Evolutionary conservation across 1,140 invertebrate genomes (phyloP), one percentile per base, ranked within the genome.

Genomic region (Panagrolaimus sp.): DNA sequence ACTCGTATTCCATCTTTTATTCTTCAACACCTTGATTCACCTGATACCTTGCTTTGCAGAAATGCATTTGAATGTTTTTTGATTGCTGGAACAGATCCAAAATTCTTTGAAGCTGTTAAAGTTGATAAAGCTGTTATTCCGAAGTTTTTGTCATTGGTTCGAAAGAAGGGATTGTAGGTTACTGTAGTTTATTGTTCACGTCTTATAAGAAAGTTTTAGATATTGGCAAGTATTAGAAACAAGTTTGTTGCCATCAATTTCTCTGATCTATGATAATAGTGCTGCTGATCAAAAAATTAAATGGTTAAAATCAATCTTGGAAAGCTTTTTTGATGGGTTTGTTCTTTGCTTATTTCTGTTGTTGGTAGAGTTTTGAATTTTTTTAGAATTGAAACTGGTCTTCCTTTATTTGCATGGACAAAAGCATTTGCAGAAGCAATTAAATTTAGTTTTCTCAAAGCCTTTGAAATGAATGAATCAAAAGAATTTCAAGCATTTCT

Each of bases 61-160:
- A 63, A 72, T 32, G 71, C 62, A 24, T 72, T 72, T 44, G 71
- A 72, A 58, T 72, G 71, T 26, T 72, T 72, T 73, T n/a, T 72
- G 14, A 44, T 46, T 24, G 28, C 69, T 17, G 71, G 72, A 14
- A 47, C 71, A 45, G 58, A 70, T 46, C 46, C n/a, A 26, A 26
- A 38, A 26, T 63, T 72, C 44, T 72, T 63, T 62, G 71, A 72
- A 43, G 43, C 58, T 38, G 62, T 43, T n/a, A 72, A 63, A 17
- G 38, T 72, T 71, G 71, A 72, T 38, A 72, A 72, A 62, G 71
- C 71, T 52, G 58, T 72, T 14, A 45, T 72, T 15, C 71, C 71
- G 12, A 72, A 72, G 64, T 21, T 72, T 26, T 17, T 72, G 7
- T 64, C 71, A 9, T n/a, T 72, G 24, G 58, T 74, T 43, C 45